Evolutionary conservation across 2,888 invertebrate genomes (phyloP).

Genomic region (Syritta pipiens): DNA sequence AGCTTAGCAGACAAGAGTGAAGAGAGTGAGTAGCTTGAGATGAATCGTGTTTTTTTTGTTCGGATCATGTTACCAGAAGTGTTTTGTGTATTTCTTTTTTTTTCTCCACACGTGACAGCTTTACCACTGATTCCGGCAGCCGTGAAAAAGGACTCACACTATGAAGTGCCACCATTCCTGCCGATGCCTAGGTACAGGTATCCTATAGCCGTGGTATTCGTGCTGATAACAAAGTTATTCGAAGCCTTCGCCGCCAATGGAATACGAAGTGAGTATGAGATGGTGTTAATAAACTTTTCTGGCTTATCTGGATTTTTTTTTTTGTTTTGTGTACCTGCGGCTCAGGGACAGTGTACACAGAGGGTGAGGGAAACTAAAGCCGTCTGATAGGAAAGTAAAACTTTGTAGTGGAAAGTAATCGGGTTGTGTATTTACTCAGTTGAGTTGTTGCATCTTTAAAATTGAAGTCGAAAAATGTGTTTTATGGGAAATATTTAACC

Average conservation of each 20-base stretch:
- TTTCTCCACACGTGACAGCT: constrained; percentile 17
- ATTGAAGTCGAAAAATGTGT: no score
- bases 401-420: no score
- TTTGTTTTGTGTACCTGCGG: background rate
- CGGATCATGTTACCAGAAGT: constrained; percentile 24
- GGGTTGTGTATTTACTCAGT: no score
- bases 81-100: constrained; percentile 5
- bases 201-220: constrained; percentile 77
- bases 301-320: background rate
- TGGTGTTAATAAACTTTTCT: background rate
- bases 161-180: constrained; percentile 73
- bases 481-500: no score
- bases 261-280: constrained; percentile 76
- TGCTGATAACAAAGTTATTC: constrained; percentile 77
- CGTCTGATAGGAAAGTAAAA: no score
- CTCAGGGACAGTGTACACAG: no score
- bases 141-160: constrained; percentile 65
- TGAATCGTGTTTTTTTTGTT: background rate
- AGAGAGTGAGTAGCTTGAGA: constrained; percentile 74
- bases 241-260: constrained; percentile 79
- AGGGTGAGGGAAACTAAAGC: no score
- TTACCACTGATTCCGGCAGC: constrained; percentile 24
- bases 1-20: constrained; percentile 75
- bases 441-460: no score
- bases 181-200: constrained; percentile 74